Conservation (phyloP, 2,113 vertebrate genomes). For the Pachyramphus minor region DNA sequence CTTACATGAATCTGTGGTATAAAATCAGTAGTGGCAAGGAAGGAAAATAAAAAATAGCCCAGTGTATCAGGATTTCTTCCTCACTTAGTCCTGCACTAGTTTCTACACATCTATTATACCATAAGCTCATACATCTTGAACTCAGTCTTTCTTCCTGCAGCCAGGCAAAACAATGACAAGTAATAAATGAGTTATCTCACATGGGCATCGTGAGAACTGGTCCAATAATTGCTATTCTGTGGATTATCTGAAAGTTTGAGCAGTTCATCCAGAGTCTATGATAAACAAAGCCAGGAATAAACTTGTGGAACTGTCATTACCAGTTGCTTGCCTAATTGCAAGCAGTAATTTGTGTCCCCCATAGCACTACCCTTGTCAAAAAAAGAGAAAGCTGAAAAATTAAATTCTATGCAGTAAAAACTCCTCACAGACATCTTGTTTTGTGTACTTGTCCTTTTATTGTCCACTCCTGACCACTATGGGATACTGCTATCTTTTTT, state of each 20-base stretch:
- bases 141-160: background rate
- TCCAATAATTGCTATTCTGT: background rate
- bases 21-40: background rate
- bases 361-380: background rate
- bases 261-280: background rate
- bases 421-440: background rate
- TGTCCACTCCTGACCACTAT: accelerated
- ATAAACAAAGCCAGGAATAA: background rate
- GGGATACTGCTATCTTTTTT: background rate
- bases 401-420: background rate
- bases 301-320: background rate
- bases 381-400: background rate
- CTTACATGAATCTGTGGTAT: background rate
- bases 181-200: background rate
- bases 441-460: background rate
- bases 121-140: background rate
- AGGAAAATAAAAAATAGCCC: background rate
- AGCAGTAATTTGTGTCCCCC: background rate
- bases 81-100: background rate
- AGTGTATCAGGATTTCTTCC: background rate
- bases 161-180: background rate
- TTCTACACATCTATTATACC: background rate
- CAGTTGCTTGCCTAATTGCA: background rate
- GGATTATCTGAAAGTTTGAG: background rate
- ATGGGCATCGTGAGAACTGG: background rate